Percentiles rank a stretch among this genome's conserved stretches.
These are phyloP conservation scores for Leptodirus hochenwartii DNA, from an alignment of 2,888 invertebrate genomes.

Conservation along the genomic window DNA sequence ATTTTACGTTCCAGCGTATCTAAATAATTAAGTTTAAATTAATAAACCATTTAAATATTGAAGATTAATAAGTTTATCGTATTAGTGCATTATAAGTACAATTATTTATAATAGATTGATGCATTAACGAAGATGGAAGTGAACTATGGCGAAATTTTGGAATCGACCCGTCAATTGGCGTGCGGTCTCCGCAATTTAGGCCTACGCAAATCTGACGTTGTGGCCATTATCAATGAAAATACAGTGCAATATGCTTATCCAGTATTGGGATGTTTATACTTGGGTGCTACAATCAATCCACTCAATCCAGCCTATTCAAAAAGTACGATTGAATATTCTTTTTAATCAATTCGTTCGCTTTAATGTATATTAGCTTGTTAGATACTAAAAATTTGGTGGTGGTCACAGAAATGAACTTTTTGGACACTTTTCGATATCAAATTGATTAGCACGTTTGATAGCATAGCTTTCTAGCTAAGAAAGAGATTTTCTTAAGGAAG, in stretches of 20 bases:
- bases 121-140: constrained; percentile 18
- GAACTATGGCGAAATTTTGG: constrained; percentile 30
- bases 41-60: background rate
- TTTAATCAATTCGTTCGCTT: too few species aligned
- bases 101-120: too few species aligned
- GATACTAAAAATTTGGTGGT: too few species aligned
- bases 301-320: constrained; percentile 16
- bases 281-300: constrained; percentile 15
- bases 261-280: constrained; percentile 14
- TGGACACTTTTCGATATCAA: too few species aligned
- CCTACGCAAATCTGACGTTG: constrained; percentile 12
- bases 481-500: too few species aligned
- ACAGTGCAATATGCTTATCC: constrained; percentile 16
- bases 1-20: too few species aligned
- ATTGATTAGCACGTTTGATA: too few species aligned
- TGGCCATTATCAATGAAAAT: constrained; percentile 17
- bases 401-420: too few species aligned
- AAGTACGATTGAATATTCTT: constrained; percentile 8
- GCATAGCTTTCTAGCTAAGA: too few species aligned
- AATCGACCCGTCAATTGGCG: constrained; percentile 15
- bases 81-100: too few species aligned
- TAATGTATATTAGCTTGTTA: too few species aligned
- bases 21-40: constrained; percentile 3
- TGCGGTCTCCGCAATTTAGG: constrained; percentile 13
- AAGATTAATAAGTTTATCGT: background rate